phyloP scores from a whole-genome alignment of 2,888 invertebrate species.

The Heteropelma amictum region DNA sequence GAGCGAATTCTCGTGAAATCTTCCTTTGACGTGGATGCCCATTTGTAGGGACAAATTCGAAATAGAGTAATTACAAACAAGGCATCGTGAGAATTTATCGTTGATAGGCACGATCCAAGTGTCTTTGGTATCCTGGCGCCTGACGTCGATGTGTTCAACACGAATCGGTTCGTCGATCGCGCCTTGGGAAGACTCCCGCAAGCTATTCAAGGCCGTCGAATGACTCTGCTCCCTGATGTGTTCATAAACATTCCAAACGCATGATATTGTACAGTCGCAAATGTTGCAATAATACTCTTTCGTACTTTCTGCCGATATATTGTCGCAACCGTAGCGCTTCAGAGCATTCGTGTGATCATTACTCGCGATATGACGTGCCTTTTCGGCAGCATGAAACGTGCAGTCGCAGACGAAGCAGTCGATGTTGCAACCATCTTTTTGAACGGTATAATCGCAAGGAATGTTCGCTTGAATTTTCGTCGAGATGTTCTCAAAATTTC shows the following conservation, averaged over 20 bases:
- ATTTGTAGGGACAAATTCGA: background rate
- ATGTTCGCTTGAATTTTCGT: no score
- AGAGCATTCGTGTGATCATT: background rate
- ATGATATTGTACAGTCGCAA: background rate
- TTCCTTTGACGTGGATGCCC: background rate
- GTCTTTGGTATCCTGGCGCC: background rate
- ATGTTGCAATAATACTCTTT: background rate
- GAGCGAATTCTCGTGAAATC: background rate
- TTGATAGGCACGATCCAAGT: background rate
- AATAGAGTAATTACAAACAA: background rate
- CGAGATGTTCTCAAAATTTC: no score
- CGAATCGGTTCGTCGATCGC: background rate
- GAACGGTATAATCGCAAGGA: background rate
- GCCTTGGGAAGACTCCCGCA: no score
- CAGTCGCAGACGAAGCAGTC: slow-evolving; percentile 7
- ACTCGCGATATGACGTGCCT: background rate
- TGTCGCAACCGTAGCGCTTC: background rate
- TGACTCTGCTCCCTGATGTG: background rate
- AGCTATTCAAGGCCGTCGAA: no score
- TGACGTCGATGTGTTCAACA: background rate
- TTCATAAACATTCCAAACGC: background rate
- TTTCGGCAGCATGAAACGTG: background rate
- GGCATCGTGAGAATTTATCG: background rate
- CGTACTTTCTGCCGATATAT: background rate
- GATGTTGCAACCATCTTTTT: background rate